phyloP scores from a whole-genome alignment of 2,797 vertebrate species.

The Myiotriccus ornatus region DNA sequence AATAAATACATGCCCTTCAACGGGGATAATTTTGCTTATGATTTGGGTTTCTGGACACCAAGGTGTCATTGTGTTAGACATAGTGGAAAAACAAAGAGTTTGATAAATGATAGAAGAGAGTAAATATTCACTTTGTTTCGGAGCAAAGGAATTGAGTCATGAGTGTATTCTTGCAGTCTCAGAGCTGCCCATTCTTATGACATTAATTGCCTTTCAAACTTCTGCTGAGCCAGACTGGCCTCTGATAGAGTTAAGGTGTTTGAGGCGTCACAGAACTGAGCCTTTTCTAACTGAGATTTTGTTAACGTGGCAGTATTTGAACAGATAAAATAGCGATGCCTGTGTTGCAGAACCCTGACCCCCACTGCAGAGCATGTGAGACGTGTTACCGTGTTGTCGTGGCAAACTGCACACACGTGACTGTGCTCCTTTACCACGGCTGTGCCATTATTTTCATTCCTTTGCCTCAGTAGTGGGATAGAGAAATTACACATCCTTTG shows the following conservation, averaged over 20 bases:
- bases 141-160: not conserved
- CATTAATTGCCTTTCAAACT: not conserved
- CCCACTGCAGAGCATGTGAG: not conserved
- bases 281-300: not conserved
- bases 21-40: not conserved
- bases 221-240: accelerated
- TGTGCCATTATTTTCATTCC: not conserved
- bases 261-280: not conserved
- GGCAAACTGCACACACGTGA: not conserved
- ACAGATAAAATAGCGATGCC: not conserved
- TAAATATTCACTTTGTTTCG: not conserved
- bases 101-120: not conserved
- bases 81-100: not conserved
- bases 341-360: not conserved
- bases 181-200: not conserved
- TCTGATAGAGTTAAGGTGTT: not conserved
- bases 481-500: not conserved
- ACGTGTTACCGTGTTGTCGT: accelerated
- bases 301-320: not conserved
- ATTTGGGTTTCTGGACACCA: not conserved
- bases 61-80: not conserved
- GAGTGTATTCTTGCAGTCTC: not conserved
- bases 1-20: not conserved
- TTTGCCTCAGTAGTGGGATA: not conserved
- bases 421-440: not conserved